Evolutionary conservation across 2,888 invertebrate species (phyloP).

Genomic region (Ophioninae sp.): DNA sequence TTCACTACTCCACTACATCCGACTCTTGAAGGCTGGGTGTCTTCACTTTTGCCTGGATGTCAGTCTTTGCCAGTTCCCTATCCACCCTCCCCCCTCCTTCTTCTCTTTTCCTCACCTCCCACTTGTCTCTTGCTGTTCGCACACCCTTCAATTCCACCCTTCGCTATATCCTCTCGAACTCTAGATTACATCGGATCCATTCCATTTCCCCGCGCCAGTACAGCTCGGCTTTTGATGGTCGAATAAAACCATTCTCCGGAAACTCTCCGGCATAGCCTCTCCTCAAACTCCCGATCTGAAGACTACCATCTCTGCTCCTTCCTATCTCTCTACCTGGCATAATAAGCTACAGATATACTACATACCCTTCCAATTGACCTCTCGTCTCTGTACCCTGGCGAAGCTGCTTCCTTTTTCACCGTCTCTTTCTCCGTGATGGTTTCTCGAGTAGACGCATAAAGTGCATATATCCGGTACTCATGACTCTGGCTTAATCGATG

Average conservation of each 20-base stretch:
- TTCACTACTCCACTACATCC: constrained; percentile 45
- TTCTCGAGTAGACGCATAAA: constrained; percentile 22
- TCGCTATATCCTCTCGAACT: constrained; percentile 49
- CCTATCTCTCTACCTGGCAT: constrained; percentile 22
- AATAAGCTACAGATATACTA: constrained; percentile 27
- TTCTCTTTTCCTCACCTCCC: constrained; percentile 19
- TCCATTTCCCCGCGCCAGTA: constrained; percentile 59
- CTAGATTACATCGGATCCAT: constrained; percentile 68
- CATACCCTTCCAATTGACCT: constrained; percentile 16
- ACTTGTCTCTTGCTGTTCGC: constrained; percentile 25
- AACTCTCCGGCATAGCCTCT: constrained; percentile 36
- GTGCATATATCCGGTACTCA: constrained; percentile 27
- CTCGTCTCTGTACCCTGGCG: constrained; percentile 43
- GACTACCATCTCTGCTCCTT: constrained; percentile 29
- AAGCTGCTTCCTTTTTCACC: constrained; percentile 10
- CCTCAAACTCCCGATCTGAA: constrained; percentile 39
- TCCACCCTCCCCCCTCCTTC: not conserved
- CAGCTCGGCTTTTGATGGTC: constrained; percentile 64
- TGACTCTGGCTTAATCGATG: constrained; percentile 49
- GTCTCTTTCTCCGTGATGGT: constrained; percentile 3
- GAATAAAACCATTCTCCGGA: constrained; percentile 65
- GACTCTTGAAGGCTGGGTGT: constrained; percentile 52
- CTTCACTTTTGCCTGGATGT: constrained; percentile 42
- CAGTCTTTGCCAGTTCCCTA: constrained; percentile 43
- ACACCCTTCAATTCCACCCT: constrained; percentile 43